Conservation (phyloP, 1,140 invertebrate genomes). For the Neodiprion fabricii region DNA sequence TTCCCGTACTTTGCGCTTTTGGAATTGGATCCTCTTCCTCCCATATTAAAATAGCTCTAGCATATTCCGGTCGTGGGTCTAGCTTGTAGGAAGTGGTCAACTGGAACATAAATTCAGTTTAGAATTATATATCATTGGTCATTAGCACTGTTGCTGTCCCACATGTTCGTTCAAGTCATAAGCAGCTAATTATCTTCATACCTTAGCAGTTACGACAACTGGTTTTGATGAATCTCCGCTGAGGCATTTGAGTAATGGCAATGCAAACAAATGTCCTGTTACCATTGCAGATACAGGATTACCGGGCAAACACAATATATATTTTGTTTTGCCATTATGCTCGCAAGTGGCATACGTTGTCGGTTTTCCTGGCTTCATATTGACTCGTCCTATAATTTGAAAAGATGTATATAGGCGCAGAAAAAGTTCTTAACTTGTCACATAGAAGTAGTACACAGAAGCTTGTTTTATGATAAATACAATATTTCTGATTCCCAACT, state of each 20-base stretch:
- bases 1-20: conserved; percentile 66
- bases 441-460: no score
- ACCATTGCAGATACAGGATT: conserved; percentile 96
- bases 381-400: conserved; percentile 68
- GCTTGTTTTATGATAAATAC: no score
- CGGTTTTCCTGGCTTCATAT: conserved; percentile 97
- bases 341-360: conserved; percentile 89
- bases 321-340: conserved; percentile 70
- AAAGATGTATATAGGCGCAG: conserved; percentile 22
- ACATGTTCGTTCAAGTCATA: not conserved
- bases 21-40: conserved; percentile 59
- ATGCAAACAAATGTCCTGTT: conserved; percentile 83
- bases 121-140: conserved; percentile 11
- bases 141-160: conserved; percentile 36
- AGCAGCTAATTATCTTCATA: conserved; percentile 43
- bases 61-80: conserved; percentile 84
- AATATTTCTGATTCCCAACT: no score
- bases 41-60: conserved; percentile 70
- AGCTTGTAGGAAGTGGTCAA: conserved; percentile 66
- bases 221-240: conserved; percentile 59
- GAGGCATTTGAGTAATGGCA: conserved; percentile 76
- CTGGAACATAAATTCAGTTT: conserved; percentile 40
- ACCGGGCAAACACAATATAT: conserved; percentile 91
- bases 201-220: conserved; percentile 65
- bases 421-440: not conserved